A percentile compares a stretch with the other conserved stretches of the same genome.
phyloP scores from a whole-genome alignment of 2,113 vertebrate genomes.

The Anser brachyrhynchus region DNA sequence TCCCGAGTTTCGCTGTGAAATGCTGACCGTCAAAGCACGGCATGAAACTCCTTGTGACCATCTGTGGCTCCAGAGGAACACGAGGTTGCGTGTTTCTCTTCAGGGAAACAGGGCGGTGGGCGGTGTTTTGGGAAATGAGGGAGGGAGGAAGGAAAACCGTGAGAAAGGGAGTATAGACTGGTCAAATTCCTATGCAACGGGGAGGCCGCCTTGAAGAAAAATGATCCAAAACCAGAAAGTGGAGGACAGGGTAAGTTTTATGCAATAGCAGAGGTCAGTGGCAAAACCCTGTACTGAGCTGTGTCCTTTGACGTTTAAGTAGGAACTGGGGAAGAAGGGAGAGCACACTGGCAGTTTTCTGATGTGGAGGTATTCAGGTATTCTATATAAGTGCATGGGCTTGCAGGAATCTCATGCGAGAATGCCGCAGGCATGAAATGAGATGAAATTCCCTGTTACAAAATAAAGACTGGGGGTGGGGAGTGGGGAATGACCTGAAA shows the following conservation, averaged over 20 bases:
- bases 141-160: background rate
- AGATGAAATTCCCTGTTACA: background rate
- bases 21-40: background rate
- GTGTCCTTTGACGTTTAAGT: background rate
- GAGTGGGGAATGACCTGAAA: background rate
- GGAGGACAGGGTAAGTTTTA: background rate
- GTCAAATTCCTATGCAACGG: background rate
- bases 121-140: background rate
- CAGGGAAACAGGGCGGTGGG: background rate
- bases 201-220: background rate
- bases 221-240: background rate
- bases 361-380: background rate
- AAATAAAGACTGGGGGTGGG: background rate
- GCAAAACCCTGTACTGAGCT: background rate
- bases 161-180: background rate
- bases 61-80: background rate
- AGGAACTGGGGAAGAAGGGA: background rate
- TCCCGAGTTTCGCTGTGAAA: background rate
- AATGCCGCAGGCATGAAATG: fast-evolving
- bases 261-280: background rate
- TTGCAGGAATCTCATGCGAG: background rate
- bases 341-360: background rate
- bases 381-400: background rate
- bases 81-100: background rate
- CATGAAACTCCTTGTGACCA: fast-evolving